phyloP scores from a whole-genome alignment of 1,140 invertebrate species.

The Eubasilissa regina region DNA sequence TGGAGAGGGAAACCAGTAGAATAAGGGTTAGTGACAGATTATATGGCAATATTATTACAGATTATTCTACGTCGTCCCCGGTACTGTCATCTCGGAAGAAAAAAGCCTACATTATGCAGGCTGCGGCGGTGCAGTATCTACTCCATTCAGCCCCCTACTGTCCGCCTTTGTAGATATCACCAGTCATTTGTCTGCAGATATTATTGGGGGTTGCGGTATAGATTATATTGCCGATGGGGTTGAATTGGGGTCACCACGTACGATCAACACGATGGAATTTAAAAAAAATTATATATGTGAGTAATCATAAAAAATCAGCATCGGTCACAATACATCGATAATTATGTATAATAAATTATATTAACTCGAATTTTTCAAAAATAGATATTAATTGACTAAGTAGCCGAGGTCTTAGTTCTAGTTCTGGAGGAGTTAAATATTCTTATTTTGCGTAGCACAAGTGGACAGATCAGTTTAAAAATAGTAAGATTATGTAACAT shows the following conservation, averaged over 20 bases:
- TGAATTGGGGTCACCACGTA: neutral
- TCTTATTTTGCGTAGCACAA: too few species aligned
- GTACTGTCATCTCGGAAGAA: conserved; percentile 32
- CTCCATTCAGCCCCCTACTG: neutral
- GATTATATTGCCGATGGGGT: conserved; percentile 14
- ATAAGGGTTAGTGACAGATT: neutral
- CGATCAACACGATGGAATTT: neutral
- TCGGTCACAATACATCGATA: too few species aligned
- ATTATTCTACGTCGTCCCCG: neutral
- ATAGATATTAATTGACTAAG: too few species aligned
- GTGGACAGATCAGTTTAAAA: too few species aligned
- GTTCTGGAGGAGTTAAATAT: too few species aligned
- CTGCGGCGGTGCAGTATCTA: neutral
- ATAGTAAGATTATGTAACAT: too few species aligned
- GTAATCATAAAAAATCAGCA: too few species aligned
- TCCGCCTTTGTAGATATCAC: conserved; percentile 34
- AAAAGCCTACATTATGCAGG: conserved; percentile 22
- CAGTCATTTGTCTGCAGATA: conserved; percentile 34
- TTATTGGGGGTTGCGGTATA: conserved; percentile 24
- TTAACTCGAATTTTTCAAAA: too few species aligned
- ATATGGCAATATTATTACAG: neutral
- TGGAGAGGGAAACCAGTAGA: neutral
- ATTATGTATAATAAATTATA: too few species aligned
- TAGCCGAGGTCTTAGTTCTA: too few species aligned
- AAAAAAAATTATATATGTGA: neutral